Evolutionary conservation across 2,797 vertebrate species (phyloP).

Genomic region (Esox lucius): DNA sequence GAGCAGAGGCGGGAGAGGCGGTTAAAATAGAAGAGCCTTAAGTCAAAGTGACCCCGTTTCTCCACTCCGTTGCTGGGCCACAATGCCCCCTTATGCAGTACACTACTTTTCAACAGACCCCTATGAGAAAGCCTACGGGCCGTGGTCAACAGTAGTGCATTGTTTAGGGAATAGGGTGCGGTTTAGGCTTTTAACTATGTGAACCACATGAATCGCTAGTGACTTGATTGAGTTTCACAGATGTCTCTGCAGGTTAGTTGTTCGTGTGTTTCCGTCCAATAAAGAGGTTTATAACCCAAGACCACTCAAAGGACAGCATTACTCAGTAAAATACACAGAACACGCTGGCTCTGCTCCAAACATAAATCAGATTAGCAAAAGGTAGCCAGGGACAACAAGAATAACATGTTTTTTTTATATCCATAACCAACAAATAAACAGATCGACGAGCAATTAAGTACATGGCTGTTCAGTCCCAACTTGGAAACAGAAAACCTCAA

Average conservation of each 20-base stretch:
- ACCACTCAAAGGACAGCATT: conserved; percentile 30
- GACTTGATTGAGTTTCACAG: conserved; percentile 45
- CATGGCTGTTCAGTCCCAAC: conserved; percentile 4
- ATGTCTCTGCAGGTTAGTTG: conserved; percentile 45
- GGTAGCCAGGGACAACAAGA: background rate
- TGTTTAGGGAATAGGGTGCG: background rate
- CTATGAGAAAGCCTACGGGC: background rate
- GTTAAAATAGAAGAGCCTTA: conserved; percentile 44
- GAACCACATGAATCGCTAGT: conserved; percentile 26
- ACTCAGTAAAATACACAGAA: conserved; percentile 9
- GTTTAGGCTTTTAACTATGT: conserved; percentile 1
- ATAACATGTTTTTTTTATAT: background rate
- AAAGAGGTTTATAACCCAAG: conserved; percentile 37
- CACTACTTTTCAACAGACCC: background rate
- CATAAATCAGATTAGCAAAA: conserved; percentile 11
- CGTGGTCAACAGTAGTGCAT: background rate
- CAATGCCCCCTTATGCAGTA: background rate
- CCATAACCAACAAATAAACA: conserved; percentile 26
- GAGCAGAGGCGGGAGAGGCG: background rate
- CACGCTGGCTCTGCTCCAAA: conserved; percentile 6
- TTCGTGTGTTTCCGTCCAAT: conserved; percentile 41
- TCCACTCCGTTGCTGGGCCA: background rate
- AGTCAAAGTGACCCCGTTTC: conserved; percentile 43
- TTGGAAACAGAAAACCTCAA: conserved; percentile 25
- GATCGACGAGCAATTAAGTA: conserved; percentile 34